Evolutionary conservation across 2,888 invertebrate genomes (phyloP).

Genomic region (Linhomoeus sp.): DNA sequence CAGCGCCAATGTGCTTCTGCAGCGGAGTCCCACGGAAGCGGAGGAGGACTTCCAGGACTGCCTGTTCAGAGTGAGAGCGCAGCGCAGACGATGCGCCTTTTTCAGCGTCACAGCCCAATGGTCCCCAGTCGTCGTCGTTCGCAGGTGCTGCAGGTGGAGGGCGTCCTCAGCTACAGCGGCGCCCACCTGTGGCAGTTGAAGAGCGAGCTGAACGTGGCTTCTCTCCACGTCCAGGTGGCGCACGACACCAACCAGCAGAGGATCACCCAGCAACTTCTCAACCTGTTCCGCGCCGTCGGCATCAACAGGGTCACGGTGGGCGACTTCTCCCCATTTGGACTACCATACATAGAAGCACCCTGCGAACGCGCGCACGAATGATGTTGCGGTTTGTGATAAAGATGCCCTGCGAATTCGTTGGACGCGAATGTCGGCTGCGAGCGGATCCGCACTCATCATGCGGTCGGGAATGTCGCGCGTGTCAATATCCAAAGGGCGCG

Average conservation of each 20-base stretch:
- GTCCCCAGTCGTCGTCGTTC: neutral
- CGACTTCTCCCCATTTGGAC: no score
- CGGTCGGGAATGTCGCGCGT: no score
- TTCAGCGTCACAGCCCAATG: no score
- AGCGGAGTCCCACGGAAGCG: conserved; percentile 27
- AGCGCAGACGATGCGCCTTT: no score
- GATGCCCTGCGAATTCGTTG: no score
- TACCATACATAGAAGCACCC: no score
- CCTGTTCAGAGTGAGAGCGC: no score
- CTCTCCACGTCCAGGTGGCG: conserved; percentile 29
- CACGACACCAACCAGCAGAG: conserved; percentile 17
- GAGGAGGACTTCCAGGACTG: conserved; percentile 15
- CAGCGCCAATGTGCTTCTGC: conserved; percentile 30
- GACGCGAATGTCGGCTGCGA: no score
- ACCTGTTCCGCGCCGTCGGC: conserved; percentile 21
- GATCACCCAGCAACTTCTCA: conserved; percentile 12
- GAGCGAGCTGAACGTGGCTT: conserved; percentile 30
- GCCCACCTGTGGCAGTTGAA: conserved; percentile 37
- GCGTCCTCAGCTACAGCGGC: conserved; percentile 33
- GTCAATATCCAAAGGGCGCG: no score
- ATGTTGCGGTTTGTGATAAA: no score
- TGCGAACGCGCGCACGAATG: no score
- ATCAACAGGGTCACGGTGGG: conserved; percentile 29
- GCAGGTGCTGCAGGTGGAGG: conserved; percentile 31
- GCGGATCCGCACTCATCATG: no score